Evolutionary conservation across 2,797 vertebrate genomes (phyloP).

Genomic region (Urocyon cinereoargenteus): DNA sequence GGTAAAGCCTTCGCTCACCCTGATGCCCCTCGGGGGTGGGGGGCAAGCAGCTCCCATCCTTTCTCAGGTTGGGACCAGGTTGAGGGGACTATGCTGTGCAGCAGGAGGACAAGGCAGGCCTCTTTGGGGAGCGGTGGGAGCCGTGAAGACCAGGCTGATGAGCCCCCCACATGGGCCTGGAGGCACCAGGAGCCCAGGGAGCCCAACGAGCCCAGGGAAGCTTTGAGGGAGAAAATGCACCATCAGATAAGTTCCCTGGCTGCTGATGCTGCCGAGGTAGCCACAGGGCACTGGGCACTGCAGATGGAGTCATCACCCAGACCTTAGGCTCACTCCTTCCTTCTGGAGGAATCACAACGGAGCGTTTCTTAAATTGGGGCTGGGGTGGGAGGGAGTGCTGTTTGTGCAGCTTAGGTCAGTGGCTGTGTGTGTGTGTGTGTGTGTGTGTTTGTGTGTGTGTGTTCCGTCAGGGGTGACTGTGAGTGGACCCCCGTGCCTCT

Average conservation of each 20-base stretch:
- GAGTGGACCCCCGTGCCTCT: neutral
- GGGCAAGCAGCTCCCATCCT: neutral
- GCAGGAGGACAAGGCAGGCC: no score
- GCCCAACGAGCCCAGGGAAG: neutral
- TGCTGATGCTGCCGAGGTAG: neutral
- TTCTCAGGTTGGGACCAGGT: no score
- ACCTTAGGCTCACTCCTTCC: neutral
- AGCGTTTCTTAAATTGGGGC: neutral
- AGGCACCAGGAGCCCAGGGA: neutral
- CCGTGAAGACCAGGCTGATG: neutral
- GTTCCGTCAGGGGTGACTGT: neutral
- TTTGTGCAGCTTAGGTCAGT: constrained; percentile 17
- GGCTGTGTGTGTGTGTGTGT: neutral
- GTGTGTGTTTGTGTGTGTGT: neutral
- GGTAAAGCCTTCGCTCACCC: neutral
- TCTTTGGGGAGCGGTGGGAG: neutral
- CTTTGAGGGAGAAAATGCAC: no score
- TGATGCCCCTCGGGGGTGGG: neutral
- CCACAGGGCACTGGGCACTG: neutral
- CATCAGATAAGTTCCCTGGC: neutral
- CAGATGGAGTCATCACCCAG: neutral
- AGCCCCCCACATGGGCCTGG: neutral
- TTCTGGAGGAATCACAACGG: neutral
- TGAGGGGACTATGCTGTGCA: rapidly evolving
- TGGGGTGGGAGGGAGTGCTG: neutral